Evolutionary conservation across 1,140 invertebrate species (phyloP).

Genomic region (Fopius arisanus): DNA sequence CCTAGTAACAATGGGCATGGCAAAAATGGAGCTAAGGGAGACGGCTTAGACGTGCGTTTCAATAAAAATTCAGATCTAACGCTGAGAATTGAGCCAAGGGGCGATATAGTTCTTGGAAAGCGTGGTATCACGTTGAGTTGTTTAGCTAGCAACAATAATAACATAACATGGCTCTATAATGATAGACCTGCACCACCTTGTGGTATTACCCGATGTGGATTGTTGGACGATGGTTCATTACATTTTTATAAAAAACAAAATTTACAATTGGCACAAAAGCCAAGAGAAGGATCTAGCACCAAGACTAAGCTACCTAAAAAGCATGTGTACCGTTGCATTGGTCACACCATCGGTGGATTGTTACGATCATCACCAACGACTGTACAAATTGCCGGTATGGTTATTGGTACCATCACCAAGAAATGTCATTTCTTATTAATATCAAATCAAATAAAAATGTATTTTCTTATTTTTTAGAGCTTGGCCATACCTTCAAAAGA

Average conservation of each 20-base stretch:
- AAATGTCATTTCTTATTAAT: too few species aligned
- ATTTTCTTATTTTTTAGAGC: constrained; percentile 50
- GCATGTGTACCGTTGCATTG: constrained; percentile 58
- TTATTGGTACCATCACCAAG: background rate
- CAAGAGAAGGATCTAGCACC: constrained; percentile 45
- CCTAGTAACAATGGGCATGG: constrained; percentile 47
- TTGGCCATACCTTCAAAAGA: constrained; percentile 62
- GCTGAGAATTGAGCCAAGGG: constrained; percentile 53
- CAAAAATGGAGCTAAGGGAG: constrained; percentile 48
- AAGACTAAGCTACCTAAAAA: constrained; percentile 37
- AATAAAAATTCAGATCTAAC: constrained; percentile 40
- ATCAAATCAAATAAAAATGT: too few species aligned
- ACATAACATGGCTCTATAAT: constrained; percentile 57
- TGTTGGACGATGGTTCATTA: constrained; percentile 54
- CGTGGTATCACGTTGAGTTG: constrained; percentile 55
- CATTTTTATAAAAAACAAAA: constrained; percentile 56
- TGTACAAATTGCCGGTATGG: constrained; percentile 55
- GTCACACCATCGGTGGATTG: constrained; percentile 48
- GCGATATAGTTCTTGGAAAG: constrained; percentile 54
- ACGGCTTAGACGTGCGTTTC: constrained; percentile 35
- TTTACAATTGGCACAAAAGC: constrained; percentile 50
- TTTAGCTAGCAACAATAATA: constrained; percentile 42
- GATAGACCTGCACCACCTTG: constrained; percentile 52
- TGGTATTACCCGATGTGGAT: constrained; percentile 45
- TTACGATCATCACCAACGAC: constrained; percentile 53